A percentile compares a stretch with the other conserved stretches of the same genome.
Conservation (phyloP, 2,113 vertebrate genomes). For the Gulo gulo region DNA sequence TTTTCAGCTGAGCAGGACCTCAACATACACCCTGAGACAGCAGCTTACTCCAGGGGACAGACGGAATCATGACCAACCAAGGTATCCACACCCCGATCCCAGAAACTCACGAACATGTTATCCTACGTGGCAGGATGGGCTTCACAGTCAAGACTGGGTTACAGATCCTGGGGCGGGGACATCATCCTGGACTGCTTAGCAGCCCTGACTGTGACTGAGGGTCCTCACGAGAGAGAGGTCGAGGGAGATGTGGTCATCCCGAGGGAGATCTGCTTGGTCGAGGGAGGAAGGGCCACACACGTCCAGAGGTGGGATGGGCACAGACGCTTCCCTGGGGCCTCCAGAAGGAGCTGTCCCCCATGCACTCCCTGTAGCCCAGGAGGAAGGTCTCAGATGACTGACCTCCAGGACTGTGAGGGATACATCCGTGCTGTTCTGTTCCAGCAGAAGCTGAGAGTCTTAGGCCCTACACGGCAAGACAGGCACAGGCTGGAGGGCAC, state of each 20-base stretch:
- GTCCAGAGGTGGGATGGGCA: not conserved
- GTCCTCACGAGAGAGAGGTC: not conserved
- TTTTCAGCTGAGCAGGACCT: rapidly evolving
- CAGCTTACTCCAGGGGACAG: rapidly evolving
- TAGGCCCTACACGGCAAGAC: rapidly evolving
- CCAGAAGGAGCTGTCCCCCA: too few relatives aligned
- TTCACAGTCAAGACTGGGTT: not conserved
- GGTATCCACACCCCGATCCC: rapidly evolving
- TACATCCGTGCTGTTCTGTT: rapidly evolving
- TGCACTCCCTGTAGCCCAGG: rapidly evolving
- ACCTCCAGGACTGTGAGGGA: rapidly evolving
- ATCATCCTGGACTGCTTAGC: rapidly evolving
- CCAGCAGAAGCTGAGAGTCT: too few relatives aligned
- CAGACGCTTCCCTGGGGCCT: rapidly evolving
- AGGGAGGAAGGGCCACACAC: rapidly evolving
- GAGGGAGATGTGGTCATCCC: rapidly evolving
- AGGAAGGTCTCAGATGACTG: rapidly evolving
- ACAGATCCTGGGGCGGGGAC: too few relatives aligned
- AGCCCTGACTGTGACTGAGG: not conserved
- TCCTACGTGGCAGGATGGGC: rapidly evolving
- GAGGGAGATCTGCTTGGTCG: rapidly evolving
- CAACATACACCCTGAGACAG: too few relatives aligned
- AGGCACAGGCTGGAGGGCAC: rapidly evolving
- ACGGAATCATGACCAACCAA: not conserved
- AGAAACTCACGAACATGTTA: rapidly evolving